Conservation (phyloP, 2,113 vertebrate genomes). For the Indicator maculatus region DNA sequence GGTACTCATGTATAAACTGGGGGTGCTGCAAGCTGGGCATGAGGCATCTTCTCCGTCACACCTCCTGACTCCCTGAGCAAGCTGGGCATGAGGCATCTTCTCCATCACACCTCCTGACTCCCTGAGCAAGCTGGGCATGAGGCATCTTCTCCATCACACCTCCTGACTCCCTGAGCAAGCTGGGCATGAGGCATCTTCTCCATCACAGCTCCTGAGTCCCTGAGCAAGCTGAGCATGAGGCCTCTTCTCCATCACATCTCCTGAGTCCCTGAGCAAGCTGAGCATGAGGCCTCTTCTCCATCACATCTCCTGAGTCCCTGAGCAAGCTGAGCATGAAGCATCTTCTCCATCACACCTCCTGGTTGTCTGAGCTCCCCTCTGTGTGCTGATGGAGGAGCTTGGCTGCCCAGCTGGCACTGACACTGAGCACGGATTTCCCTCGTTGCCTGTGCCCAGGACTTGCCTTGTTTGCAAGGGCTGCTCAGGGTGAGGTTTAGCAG, state of each 20-base stretch:
- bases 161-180: too few species aligned
- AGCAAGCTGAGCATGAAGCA: not conserved
- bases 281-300: not conserved
- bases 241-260: not conserved
- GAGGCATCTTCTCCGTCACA: too few species aligned
- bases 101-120: not conserved
- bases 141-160: too few species aligned
- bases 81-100: not conserved
- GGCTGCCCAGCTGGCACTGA: not conserved
- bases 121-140: not conserved
- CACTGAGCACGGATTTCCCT: rapidly evolving
- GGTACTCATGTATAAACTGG: not conserved
- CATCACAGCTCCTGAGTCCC: too few species aligned
- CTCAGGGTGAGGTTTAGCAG: rapidly evolving
- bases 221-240: not conserved
- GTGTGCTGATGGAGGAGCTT: not conserved
- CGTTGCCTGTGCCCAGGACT: rapidly evolving
- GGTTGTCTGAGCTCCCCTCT: not conserved
- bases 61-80: too few species aligned
- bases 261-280: too few species aligned
- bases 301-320: too few species aligned
- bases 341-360: not conserved
- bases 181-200: not conserved
- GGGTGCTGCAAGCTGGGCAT: not conserved
- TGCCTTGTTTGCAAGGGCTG: not conserved